A percentile compares a stretch with the other conserved stretches of the same genome.
phyloP scores from a whole-genome alignment of 2,113 vertebrate species.

The Leptocoma aspasia region DNA sequence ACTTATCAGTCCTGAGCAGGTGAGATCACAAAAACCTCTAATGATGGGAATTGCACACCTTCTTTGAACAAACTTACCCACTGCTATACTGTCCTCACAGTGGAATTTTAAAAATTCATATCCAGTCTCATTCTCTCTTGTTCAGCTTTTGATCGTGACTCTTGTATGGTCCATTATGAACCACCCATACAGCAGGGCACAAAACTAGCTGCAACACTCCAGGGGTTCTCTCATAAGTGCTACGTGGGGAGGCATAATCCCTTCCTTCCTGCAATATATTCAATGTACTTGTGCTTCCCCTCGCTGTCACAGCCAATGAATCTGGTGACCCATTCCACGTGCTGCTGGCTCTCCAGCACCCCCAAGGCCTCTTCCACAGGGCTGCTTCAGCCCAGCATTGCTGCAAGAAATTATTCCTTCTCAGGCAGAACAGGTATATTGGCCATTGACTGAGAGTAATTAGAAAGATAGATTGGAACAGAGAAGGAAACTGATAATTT shows the following conservation, averaged over 20 bases:
- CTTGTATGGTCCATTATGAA: not conserved
- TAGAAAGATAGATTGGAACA: not conserved
- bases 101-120: not conserved
- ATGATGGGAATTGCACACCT: not conserved
- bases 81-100: not conserved
- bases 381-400: not conserved
- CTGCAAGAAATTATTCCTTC: not conserved
- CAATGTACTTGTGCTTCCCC: accelerated
- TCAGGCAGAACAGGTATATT: not conserved
- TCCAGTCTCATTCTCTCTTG: not conserved
- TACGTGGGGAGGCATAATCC: not conserved
- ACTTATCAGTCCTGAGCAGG: not conserved
- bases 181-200: accelerated
- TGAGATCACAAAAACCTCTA: not conserved
- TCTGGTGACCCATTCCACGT: accelerated
- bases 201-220: not conserved
- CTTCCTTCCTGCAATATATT: not conserved
- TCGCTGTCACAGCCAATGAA: not conserved
- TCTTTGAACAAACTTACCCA: not conserved
- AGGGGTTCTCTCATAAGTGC: not conserved
- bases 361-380: not conserved
- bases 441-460: not conserved
- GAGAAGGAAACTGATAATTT: not conserved
- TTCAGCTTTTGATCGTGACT: not conserved
- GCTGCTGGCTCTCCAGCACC: not conserved